Conservation (phyloP, 2,113 vertebrate genomes). For the Lipotes vexillifer region DNA sequence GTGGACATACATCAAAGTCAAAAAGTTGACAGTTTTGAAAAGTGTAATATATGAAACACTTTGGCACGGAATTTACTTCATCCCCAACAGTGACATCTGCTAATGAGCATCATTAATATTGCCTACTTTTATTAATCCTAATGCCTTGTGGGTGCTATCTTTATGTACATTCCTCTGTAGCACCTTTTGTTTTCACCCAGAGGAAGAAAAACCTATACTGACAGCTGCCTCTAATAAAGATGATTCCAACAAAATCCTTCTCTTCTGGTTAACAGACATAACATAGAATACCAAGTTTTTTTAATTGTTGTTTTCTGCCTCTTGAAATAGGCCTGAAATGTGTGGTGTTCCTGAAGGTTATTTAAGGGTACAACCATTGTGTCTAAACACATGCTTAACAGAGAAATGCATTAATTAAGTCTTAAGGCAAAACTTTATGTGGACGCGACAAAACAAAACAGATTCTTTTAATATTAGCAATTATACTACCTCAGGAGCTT, state of each 20-base stretch:
- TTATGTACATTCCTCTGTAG: constrained; percentile 33
- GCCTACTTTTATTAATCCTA: constrained; percentile 61
- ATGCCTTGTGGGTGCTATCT: constrained; percentile 24
- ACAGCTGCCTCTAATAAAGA: constrained; percentile 48
- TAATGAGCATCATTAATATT: constrained; percentile 61
- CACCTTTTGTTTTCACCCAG: constrained; percentile 27
- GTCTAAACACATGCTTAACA: constrained; percentile 53
- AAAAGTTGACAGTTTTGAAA: constrained; percentile 63
- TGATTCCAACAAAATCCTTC: constrained; percentile 5
- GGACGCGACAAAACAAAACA: constrained; percentile 66
- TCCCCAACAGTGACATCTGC: constrained; percentile 35
- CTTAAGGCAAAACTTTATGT: constrained; percentile 56
- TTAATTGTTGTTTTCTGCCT: constrained; percentile 16
- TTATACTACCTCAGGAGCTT: constrained; percentile 64
- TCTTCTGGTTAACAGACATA: not conserved
- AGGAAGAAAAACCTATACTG: not conserved
- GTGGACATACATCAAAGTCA: constrained; percentile 61
- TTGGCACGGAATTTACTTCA: constrained; percentile 36
- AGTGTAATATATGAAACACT: constrained; percentile 24
- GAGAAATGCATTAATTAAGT: constrained; percentile 65
- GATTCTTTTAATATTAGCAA: constrained; percentile 64
- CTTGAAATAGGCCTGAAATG: constrained; percentile 49
- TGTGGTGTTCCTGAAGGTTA: constrained; percentile 46
- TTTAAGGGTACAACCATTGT: constrained; percentile 47
- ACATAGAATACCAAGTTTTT: not conserved